Evolutionary conservation across 2,113 vertebrate genomes (phyloP).

Genomic region (Phyllostomus hastatus): DNA sequence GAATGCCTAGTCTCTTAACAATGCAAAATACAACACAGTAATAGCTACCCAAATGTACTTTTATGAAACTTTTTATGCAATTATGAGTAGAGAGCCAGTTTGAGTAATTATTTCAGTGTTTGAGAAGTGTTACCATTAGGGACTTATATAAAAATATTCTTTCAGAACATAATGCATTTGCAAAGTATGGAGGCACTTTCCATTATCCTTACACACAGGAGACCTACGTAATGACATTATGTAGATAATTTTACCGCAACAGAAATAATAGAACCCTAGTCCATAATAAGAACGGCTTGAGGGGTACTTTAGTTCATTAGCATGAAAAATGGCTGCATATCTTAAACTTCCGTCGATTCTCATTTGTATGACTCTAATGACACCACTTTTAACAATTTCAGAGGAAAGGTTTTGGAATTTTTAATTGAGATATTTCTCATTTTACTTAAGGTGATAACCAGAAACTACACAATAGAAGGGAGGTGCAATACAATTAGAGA

Average conservation of each 20-base stretch:
- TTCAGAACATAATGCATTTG: conserved; percentile 44
- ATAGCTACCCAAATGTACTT: conserved; percentile 11
- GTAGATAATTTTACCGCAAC: conserved; percentile 62
- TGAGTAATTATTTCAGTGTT: conserved; percentile 60
- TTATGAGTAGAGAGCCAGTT: conserved; percentile 18
- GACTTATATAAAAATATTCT: conserved; percentile 58
- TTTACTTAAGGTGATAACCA: conserved; percentile 38
- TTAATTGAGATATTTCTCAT: conserved; percentile 58
- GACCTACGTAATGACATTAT: conserved; percentile 54
- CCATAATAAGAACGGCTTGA: conserved; percentile 50
- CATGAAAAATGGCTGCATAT: conserved; percentile 37
- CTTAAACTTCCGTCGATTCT: conserved; percentile 49
- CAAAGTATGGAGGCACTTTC: conserved; percentile 48
- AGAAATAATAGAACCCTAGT: conserved; percentile 51
- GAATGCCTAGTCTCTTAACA: background rate
- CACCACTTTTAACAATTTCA: conserved; percentile 39
- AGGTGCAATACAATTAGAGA: background rate
- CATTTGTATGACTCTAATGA: conserved; percentile 49
- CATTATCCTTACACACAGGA: conserved; percentile 65
- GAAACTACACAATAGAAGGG: conserved; percentile 12
- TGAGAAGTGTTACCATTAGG: conserved; percentile 56
- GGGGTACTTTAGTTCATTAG: conserved; percentile 61
- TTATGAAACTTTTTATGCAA: conserved; percentile 11
- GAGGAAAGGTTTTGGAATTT: conserved; percentile 50
- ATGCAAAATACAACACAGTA: background rate